Base-by-base conservation (phyloP, 2,797 vertebrate species). In the Melanotaenia maccullochi region DNA sequence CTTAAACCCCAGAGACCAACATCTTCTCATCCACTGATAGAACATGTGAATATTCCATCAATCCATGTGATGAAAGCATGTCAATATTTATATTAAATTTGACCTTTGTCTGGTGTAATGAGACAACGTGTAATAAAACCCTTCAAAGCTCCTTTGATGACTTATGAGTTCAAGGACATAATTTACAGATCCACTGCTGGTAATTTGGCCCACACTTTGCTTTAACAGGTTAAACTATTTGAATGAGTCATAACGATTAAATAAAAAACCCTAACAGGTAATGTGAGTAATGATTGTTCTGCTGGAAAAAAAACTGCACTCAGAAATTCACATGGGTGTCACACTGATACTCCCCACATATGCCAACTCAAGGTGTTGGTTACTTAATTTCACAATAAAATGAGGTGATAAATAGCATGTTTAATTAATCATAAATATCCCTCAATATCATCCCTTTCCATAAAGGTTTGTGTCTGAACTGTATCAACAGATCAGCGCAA, bases 1-100 rank as follows among this genome's bases (percentile, higher is more conserved):
- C 35, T 82, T 70, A 60, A 71, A 64, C 40, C 76, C 11, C 49
- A 42, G 63, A 54, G 47, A 55, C 47, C 28, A 4, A 61, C 13
- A 28, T 56, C 58, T 62, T 69, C 49, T 49, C n/a, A 60, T 57
- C 28, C 1, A 33, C 68, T 68, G 55, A 59, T 18, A 60, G 51
- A 57, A 62, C 28, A 70, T 18, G 25, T 3, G 33, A 33, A 20
- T 20, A 51, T 33, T 51, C 20, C n/a, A 49, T 51, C 7, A 24
- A 24, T 24, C n/a, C n/a, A 49, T 13, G 49, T 13, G 49, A 22
- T 33, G 60, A 75, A 84, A 60, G 54, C 30, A 66, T 47, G 44
- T 42, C 32, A 40, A 8, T 1, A 14, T 4, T 47, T 12, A 52
- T 13, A 24, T 52, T 24, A 52, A 59, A 68, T 33, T 14, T 36